phyloP scores from a whole-genome alignment of 2,888 invertebrate genomes.

The Cerastis rubricosa region DNA sequence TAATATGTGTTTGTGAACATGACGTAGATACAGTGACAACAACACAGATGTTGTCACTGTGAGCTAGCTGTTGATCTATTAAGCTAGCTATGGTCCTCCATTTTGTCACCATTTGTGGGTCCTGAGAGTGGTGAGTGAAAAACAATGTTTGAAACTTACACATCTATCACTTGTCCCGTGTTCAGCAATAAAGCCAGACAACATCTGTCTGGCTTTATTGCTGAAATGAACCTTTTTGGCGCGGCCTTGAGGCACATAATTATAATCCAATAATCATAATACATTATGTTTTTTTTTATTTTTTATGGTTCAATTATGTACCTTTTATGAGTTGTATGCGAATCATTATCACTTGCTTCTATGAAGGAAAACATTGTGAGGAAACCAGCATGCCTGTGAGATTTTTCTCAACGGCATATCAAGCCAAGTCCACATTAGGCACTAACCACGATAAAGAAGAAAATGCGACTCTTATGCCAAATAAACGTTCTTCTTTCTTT shows the following conservation, averaged over 20 bases:
- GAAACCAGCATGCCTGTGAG: too few relatives aligned
- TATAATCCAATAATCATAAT: too few relatives aligned
- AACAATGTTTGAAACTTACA: neutral
- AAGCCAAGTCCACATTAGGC: too few relatives aligned
- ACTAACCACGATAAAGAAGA: too few relatives aligned
- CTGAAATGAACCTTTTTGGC: neutral
- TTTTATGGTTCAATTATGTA: neutral
- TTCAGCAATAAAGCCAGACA: neutral
- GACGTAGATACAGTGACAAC: conserved; percentile 7
- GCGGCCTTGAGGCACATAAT: neutral
- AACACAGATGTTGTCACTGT: neutral
- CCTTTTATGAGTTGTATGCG: neutral
- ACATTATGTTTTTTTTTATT: neutral
- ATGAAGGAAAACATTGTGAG: too few relatives aligned
- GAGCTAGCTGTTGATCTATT: conserved; percentile 7
- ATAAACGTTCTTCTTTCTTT: neutral
- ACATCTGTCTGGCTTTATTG: neutral
- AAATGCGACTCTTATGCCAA: neutral
- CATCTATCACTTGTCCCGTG: neutral
- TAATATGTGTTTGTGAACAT: conserved; percentile 27
- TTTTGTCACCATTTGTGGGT: conserved; percentile 4
- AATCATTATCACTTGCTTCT: too few relatives aligned
- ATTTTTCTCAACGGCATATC: too few relatives aligned
- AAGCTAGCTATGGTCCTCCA: neutral
- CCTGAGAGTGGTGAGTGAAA: neutral